Conservation (phyloP, 2,113 vertebrate species). For the Butastur rufipennis region DNA sequence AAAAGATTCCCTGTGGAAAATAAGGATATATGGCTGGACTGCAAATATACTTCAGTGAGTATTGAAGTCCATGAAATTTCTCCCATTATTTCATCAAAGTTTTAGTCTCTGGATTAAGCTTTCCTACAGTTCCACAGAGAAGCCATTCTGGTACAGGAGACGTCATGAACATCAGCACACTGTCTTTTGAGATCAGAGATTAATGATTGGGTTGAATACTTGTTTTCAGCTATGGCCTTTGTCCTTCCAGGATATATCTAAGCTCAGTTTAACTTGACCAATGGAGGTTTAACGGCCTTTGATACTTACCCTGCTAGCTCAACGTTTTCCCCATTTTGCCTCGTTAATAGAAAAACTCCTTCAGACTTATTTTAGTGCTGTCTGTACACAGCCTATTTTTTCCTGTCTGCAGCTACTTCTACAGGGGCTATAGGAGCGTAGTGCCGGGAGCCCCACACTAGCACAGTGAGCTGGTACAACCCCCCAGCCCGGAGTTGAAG, state of each 20-base stretch:
- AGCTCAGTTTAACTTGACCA: not conserved
- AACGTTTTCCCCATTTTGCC: not conserved
- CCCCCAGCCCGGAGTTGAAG: not conserved
- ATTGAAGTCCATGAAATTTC: not conserved
- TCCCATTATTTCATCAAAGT: not conserved
- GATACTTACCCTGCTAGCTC: not conserved
- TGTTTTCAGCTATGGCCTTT: not conserved
- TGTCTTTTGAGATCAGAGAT: not conserved
- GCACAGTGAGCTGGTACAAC: not conserved
- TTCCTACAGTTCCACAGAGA: not conserved
- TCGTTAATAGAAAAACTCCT: not conserved
- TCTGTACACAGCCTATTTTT: not conserved
- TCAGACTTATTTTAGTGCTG: not conserved
- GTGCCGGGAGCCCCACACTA: not conserved
- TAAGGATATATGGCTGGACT: not conserved
- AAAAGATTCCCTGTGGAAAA: not conserved
- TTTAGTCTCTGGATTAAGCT: not conserved
- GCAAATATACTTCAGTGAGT: not conserved
- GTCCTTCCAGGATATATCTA: not conserved
- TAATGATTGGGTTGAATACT: not conserved
- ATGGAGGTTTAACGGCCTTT: not conserved
- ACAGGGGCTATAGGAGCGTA: not conserved
- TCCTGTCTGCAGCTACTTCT: not conserved
- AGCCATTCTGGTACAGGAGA: not conserved
- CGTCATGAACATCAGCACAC: accelerated